A percentile compares a stretch with the other conserved stretches of the same genome.
These are phyloP conservation scores for Prolemur simus DNA, from an alignment of 2,113 vertebrate genomes.

Conservation along the genomic window DNA sequence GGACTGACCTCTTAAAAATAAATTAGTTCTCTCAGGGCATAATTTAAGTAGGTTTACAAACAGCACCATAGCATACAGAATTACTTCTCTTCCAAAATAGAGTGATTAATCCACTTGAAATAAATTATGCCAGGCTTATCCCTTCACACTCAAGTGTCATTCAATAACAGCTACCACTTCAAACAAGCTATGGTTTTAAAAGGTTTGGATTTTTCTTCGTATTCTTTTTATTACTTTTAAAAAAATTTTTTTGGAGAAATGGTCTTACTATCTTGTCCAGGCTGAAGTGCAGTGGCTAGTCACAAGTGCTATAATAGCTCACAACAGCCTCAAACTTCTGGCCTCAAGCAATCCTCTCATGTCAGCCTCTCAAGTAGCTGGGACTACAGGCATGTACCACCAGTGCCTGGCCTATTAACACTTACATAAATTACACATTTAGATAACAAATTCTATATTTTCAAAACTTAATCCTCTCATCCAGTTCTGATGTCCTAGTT, in stretches of 20 bases:
- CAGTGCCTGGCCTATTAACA: not conserved
- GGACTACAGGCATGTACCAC: not conserved
- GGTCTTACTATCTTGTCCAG: not conserved
- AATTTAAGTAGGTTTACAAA: slow-evolving; percentile 52
- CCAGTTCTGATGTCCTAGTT: slow-evolving; percentile 16
- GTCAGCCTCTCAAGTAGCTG: not conserved
- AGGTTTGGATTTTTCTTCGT: not conserved
- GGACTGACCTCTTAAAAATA: slow-evolving; percentile 29
- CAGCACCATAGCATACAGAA: not conserved
- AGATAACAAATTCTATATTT: slow-evolving; percentile 17
- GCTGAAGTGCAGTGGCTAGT: not conserved
- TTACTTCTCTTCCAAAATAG: not conserved
- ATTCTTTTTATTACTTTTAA: not conserved
- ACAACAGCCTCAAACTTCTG: not conserved
- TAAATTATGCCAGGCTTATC: slow-evolving; percentile 19
- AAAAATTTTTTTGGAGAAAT: not conserved
- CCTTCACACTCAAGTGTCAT: not conserved
- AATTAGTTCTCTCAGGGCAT: not conserved
- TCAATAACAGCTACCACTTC: not conserved
- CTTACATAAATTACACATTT: not conserved
- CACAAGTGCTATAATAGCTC: not conserved
- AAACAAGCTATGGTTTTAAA: not conserved
- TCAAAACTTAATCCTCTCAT: slow-evolving; percentile 24
- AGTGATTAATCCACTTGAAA: slow-evolving; percentile 15
- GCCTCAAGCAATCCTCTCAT: not conserved